These are phyloP conservation scores for Hexactinellida sp. DNA, from an alignment of 37 sponge, comb jelly and placozoan genomes.

Conservation along the genomic window DNA sequence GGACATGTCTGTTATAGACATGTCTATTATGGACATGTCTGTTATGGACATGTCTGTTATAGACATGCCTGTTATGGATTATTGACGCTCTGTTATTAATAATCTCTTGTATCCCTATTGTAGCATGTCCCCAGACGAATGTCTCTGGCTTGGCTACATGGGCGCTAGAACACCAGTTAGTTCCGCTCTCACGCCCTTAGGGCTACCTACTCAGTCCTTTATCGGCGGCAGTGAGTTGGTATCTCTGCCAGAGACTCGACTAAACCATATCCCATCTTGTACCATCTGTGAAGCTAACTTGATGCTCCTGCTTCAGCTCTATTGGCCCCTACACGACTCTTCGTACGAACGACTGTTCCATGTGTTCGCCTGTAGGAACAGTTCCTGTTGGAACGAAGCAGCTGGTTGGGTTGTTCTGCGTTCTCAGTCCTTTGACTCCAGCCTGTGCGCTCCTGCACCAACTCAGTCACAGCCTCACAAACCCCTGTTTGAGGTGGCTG, in stretches of 20 bases:
- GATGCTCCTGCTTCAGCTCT: neutral
- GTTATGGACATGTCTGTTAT: no score
- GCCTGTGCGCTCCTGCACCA: neutral
- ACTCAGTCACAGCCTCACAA: neutral
- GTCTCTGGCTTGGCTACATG: slow-evolving; percentile 2
- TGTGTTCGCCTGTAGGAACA: slow-evolving; percentile 8
- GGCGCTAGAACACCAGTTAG: neutral
- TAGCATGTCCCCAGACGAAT: neutral
- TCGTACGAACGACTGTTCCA: neutral
- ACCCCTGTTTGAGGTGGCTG: neutral
- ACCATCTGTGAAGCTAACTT: neutral
- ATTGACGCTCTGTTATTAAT: neutral
- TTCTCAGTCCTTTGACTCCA: neutral
- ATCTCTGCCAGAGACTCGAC: neutral
- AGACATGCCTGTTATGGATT: no score
- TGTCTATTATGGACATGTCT: no score
- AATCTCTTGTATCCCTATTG: no score
- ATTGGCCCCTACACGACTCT: neutral
- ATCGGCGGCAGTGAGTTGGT: neutral
- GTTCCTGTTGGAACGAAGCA: neutral
- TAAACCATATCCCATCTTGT: neutral
- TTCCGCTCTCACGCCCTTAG: neutral
- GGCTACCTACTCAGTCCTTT: neutral
- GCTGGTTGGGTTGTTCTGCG: neutral
- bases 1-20: no score